Evolutionary conservation across 2,797 vertebrate genomes (phyloP).

Genomic region (Rhinoraja longicauda): DNA sequence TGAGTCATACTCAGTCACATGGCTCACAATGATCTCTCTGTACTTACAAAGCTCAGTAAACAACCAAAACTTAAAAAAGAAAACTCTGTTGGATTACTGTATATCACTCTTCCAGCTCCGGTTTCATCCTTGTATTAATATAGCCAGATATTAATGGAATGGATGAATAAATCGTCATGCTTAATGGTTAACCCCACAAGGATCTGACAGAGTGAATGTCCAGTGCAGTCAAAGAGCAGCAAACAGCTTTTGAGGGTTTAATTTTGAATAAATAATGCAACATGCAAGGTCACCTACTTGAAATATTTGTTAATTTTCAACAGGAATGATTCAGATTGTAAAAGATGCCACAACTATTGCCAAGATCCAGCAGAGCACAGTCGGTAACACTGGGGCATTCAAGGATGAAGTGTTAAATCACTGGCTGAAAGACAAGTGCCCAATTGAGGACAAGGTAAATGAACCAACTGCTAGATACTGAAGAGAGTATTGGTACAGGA

Average conservation of each 20-base stretch:
- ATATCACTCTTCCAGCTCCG: neutral
- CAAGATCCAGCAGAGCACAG: slow-evolving; percentile 95
- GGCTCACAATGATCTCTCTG: no score
- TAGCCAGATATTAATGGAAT: neutral
- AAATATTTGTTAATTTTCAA: neutral
- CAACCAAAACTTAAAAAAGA: neutral
- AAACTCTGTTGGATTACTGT: neutral
- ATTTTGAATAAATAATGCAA: neutral
- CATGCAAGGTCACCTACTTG: neutral
- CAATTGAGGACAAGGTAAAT: slow-evolving; percentile 84
- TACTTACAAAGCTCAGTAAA: neutral
- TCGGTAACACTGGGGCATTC: slow-evolving; percentile 92
- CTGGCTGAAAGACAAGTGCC: slow-evolving; percentile 89
- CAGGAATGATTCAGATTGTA: slow-evolving; percentile 97
- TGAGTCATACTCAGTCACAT: no score
- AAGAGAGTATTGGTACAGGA: neutral
- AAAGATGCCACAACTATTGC: slow-evolving; percentile 95
- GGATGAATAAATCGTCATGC: neutral
- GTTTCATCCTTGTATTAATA: neutral
- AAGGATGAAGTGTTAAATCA: slow-evolving; percentile 92
- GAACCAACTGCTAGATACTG: neutral
- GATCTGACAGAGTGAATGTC: neutral
- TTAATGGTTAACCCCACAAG: neutral
- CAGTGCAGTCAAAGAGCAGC: neutral
- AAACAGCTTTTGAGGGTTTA: neutral